Base-by-base conservation (phyloP, 1,140 invertebrate genomes). In the Heliconius hewitsoni region DNA sequence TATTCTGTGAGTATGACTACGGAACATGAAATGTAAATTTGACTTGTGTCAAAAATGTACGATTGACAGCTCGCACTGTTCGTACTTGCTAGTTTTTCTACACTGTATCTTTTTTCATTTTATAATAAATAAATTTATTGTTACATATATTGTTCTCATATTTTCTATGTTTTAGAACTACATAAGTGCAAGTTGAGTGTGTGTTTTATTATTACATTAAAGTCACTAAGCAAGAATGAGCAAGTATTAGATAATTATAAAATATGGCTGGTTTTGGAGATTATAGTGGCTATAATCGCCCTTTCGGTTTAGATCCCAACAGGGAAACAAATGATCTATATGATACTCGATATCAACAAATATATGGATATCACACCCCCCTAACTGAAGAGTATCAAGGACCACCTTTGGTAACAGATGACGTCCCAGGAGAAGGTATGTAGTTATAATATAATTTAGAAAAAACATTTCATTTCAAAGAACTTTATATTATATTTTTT, bases 341-440 rank as follows among this genome's bases (percentile, higher is more conserved):
- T 80, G 92, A 94, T 88, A 93, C 91, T 71, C 91, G 92, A 23
- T 94, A 93, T 82, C 91, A 94, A 78, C 93, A 94, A 83, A 93
- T 94, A 78, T 94, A 93, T 79, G 92, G 92, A n/a, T 94, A 94
- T 81, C 91, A 93, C 76, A 93, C 92, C 18, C 92, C 93, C 66
- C 78, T 92, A 75, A 94, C 87, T 74, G 93, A 94, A 78, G 93
- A 94, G 60, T 93, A 91, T 74, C 92, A 93, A 81, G 92, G 92
- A 39, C 92, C 93, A 46, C 93, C 92, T 42, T 79, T 94, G 70
- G 87, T 95, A 37, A 91, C 94, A 88, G 93, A 95, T 77, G 95
- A 96, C 83, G 89, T 85, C 80, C 91, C 95, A 42, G 95, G 95
- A 77, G 95, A 96, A 87, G 95, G 95, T 96, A 85, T n/a, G 5